Evolutionary conservation across 2,113 vertebrate species (phyloP).

Genomic region (Oreotragus oreotragus): DNA sequence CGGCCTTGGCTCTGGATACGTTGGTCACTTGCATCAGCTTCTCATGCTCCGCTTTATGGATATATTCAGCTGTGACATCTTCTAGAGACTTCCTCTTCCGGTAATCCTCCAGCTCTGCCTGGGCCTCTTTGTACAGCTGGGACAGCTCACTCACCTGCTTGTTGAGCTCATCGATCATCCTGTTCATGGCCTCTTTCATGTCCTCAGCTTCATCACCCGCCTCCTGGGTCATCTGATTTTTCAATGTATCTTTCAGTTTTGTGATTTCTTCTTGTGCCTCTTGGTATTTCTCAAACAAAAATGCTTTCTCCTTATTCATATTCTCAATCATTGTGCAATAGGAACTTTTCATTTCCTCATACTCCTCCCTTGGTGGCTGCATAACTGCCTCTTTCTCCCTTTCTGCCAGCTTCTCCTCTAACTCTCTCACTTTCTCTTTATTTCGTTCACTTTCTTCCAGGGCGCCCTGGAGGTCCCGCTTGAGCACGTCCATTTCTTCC

Average conservation of each 20-base stretch:
- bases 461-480: slow-evolving; percentile 80
- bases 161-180: slow-evolving; percentile 88
- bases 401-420: slow-evolving; percentile 84
- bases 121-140: slow-evolving; percentile 92
- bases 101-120: slow-evolving; percentile 85
- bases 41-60: slow-evolving; percentile 83
- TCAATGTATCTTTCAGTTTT: slow-evolving; percentile 88
- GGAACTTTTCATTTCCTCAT: slow-evolving; percentile 82
- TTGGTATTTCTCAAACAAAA: slow-evolving; percentile 86
- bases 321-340: slow-evolving; percentile 83
- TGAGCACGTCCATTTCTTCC: slow-evolving; percentile 84
- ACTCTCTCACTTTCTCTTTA: slow-evolving; percentile 79
- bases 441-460: slow-evolving; percentile 83
- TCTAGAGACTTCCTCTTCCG: slow-evolving; percentile 81
- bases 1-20: slow-evolving; percentile 84
- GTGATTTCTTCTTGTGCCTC: slow-evolving; percentile 93
- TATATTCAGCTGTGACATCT: slow-evolving; percentile 71
- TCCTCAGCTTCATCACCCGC: slow-evolving; percentile 86
- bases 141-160: slow-evolving; percentile 90
- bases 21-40: slow-evolving; percentile 78
- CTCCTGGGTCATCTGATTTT: slow-evolving; percentile 83
- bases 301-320: slow-evolving; percentile 85
- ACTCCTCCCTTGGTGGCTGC: slow-evolving; percentile 79
- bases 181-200: slow-evolving; percentile 84
- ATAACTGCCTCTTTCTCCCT: slow-evolving; percentile 65